These are phyloP conservation scores for Epinotia brunnichana DNA, from an alignment of 2,888 invertebrate genomes.

Conservation along the genomic window DNA sequence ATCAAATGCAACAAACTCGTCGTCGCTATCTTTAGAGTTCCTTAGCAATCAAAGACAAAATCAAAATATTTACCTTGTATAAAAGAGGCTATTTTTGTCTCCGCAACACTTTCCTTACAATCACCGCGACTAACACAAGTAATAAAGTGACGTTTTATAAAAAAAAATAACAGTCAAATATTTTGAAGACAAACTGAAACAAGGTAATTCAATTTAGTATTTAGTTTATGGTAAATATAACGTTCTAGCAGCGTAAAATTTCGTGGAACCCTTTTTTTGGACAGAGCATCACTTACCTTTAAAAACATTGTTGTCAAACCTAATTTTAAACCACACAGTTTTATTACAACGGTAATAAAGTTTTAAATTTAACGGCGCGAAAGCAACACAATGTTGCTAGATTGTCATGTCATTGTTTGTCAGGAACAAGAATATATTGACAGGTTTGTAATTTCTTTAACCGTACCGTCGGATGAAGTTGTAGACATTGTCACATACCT, in stretches of 20 bases:
- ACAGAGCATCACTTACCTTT: not conserved
- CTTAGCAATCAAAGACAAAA: not conserved
- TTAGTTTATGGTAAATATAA: not conserved
- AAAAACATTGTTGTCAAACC: constrained; percentile 39
- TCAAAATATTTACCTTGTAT: not conserved
- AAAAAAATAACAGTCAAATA: too few species aligned
- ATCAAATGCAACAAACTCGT: constrained; percentile 49
- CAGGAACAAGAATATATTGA: constrained; percentile 42
- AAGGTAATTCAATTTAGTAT: not conserved
- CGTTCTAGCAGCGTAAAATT: not conserved
- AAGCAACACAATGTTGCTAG: constrained; percentile 36
- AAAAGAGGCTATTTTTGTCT: not conserved
- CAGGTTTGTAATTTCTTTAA: constrained; percentile 40
- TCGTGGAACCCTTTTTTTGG: constrained; percentile 4
- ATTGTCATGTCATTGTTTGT: constrained; percentile 39
- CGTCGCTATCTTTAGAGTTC: constrained; percentile 31
- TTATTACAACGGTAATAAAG: constrained; percentile 41
- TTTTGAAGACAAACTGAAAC: not conserved
- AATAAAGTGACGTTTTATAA: too few species aligned
- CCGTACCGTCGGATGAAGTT: constrained; percentile 42
- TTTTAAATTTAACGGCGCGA: constrained; percentile 37
- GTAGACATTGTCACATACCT: constrained; percentile 57
- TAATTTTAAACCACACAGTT: constrained; percentile 32
- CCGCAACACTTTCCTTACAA: not conserved
- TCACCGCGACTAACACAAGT: not conserved